These are phyloP conservation scores for Ametastegia equiseti DNA, from an alignment of 2,888 invertebrate genomes.

Conservation along the genomic window DNA sequence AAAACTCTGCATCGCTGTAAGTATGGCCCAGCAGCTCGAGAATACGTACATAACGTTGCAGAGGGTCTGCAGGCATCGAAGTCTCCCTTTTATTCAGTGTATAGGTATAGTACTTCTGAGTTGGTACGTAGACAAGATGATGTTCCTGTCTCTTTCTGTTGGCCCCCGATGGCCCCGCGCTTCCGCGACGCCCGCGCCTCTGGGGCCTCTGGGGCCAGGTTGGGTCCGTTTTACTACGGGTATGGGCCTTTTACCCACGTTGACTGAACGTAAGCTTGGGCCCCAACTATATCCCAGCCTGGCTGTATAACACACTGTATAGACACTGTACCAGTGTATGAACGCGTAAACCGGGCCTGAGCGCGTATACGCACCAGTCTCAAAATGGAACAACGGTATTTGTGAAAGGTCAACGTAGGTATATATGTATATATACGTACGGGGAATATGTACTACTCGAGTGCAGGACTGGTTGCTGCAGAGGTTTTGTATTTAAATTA, in stretches of 20 bases:
- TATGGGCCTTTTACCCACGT: constrained; percentile 32
- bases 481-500: constrained; percentile 44
- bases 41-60: not conserved
- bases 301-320: not conserved
- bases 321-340: not conserved
- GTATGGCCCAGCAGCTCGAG: too few relatives aligned
- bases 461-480: not conserved
- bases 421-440: not conserved
- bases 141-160: constrained; percentile 25
- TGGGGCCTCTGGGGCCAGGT: not conserved
- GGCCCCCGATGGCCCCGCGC: constrained; percentile 37
- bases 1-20: not conserved
- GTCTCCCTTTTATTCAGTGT: constrained; percentile 39
- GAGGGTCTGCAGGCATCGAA: not conserved
- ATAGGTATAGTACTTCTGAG: not conserved
- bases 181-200: constrained; percentile 41
- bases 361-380: constrained; percentile 28
- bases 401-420: constrained; percentile 50
- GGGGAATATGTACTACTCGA: not conserved
- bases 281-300: not conserved
- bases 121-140: not conserved
- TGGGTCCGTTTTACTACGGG: constrained; percentile 36
- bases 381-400: constrained; percentile 51
- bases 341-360: not conserved
- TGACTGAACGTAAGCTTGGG: not conserved